Percentiles rank a stretch among this genome's conserved stretches.
These are phyloP conservation scores for Vimba vimba DNA, from an alignment of 2,113 vertebrate species.

Conservation along the genomic window DNA sequence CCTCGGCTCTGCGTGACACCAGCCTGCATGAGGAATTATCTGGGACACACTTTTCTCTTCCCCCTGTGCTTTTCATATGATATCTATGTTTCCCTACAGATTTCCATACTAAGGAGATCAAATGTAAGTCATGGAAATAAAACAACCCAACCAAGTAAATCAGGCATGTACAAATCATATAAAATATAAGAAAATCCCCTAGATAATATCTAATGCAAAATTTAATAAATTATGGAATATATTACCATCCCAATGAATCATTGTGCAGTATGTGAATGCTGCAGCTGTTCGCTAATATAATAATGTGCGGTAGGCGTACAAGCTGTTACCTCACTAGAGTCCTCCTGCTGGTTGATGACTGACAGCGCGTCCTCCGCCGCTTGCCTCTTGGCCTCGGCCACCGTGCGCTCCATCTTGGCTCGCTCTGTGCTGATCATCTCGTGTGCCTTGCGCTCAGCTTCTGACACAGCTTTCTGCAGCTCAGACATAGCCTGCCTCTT, in stretches of 20 bases:
- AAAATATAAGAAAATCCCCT: neutral
- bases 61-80: neutral
- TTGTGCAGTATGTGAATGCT: neutral
- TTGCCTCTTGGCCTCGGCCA: conserved; percentile 93
- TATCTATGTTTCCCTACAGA: conserved; percentile 4
- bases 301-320: neutral
- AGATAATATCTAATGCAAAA: conserved; percentile 33
- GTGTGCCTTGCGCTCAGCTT: conserved; percentile 93
- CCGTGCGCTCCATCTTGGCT: conserved; percentile 94
- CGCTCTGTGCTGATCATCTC: conserved; percentile 93
- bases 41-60: conserved; percentile 15
- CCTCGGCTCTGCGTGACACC: conserved; percentile 1
- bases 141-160: neutral
- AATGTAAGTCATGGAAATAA: neutral
- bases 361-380: conserved; percentile 91
- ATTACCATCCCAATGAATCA: conserved; percentile 34
- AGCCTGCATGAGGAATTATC: conserved; percentile 29
- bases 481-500: conserved; percentile 97
- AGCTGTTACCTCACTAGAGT: conserved; percentile 90
- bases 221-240: conserved; percentile 3
- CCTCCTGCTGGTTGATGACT: conserved; percentile 93
- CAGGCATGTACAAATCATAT: neutral
- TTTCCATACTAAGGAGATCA: conserved; percentile 11
- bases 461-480: conserved; percentile 95
- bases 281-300: conserved; percentile 31